phyloP scores from a whole-genome alignment of 2,888 invertebrate genomes.

The Nephrotoma guestfalica region DNA sequence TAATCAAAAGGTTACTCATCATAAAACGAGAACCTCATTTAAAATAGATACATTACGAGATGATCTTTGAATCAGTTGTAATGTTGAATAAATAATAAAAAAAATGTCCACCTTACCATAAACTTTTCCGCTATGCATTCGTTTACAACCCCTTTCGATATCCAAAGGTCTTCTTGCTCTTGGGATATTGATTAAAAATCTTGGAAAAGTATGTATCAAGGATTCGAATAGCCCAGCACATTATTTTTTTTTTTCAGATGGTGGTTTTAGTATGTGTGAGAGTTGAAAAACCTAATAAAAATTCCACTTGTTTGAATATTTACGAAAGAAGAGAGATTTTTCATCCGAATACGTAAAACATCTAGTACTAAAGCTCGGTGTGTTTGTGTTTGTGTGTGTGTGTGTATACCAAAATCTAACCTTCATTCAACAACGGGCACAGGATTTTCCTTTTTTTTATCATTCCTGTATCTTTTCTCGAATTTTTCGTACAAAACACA shows the following conservation, averaged over 20 bases:
- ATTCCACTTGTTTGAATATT: neutral
- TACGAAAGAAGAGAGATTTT: neutral
- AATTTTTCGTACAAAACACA: neutral
- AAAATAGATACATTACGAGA: too few relatives aligned
- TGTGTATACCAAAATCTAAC: neutral
- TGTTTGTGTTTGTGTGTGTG: neutral
- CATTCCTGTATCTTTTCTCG: neutral
- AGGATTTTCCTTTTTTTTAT: neutral
- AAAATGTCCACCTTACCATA: too few relatives aligned
- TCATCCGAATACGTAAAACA: neutral
- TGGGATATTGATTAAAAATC: too few relatives aligned
- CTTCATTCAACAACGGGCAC: neutral
- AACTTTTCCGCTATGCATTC: too few relatives aligned
- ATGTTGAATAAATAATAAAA: too few relatives aligned
- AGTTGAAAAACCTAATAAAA: neutral
- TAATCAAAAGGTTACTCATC: too few relatives aligned
- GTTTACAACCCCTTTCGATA: too few relatives aligned
- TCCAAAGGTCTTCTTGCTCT: too few relatives aligned
- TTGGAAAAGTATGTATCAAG: too few relatives aligned
- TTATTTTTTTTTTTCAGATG: neutral
- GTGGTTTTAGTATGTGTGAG: neutral
- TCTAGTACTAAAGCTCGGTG: neutral
- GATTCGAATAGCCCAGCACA: too few relatives aligned
- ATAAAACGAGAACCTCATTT: too few relatives aligned
- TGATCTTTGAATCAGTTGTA: too few relatives aligned